Evolutionary conservation across 1,140 invertebrate genomes (phyloP).

Genomic region (Drosophila saltans): DNA sequence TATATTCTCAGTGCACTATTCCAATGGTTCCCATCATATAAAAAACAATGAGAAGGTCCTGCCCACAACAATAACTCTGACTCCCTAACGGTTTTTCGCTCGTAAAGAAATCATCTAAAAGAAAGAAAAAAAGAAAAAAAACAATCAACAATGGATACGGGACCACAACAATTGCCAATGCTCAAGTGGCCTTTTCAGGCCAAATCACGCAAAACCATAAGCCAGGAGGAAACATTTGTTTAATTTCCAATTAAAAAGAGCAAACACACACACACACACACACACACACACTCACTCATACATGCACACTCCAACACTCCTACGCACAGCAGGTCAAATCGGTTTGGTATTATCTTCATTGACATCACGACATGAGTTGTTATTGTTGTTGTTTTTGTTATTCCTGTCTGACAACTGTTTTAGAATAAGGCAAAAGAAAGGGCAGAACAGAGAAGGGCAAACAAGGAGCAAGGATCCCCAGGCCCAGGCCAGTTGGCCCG

Average conservation of each 20-base stretch:
- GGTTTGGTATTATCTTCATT: constrained; percentile 72
- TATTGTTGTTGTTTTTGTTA: constrained; percentile 33
- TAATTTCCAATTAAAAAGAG: constrained; percentile 82
- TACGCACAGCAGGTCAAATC: constrained; percentile 74
- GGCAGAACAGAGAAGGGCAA: background rate
- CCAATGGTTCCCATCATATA: constrained; percentile 62
- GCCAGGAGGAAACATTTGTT: constrained; percentile 64
- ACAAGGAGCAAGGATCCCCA: constrained; percentile 61
- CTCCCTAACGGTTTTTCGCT: constrained; percentile 62
- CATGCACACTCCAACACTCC: constrained; percentile 47
- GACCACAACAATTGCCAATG: constrained; percentile 69
- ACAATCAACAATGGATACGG: constrained; percentile 46
- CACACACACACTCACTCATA: constrained; percentile 54
- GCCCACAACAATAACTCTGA: constrained; percentile 43
- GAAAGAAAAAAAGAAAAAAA: background rate
- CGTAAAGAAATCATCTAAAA: constrained; percentile 60
- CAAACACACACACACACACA: constrained; percentile 68
- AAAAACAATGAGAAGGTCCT: constrained; percentile 16
- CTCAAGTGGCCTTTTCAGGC: constrained; percentile 60
- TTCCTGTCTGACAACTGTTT: constrained; percentile 71
- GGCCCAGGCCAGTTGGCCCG: constrained; percentile 60
- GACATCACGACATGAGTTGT: constrained; percentile 70
- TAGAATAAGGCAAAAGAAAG: constrained; percentile 33
- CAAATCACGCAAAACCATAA: constrained; percentile 76
- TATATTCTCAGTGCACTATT: constrained; percentile 30